Evolutionary conservation across 2,888 invertebrate genomes (phyloP), one percentile per base, ranked within the genome.

Genomic region (Chironomus riparius): DNA sequence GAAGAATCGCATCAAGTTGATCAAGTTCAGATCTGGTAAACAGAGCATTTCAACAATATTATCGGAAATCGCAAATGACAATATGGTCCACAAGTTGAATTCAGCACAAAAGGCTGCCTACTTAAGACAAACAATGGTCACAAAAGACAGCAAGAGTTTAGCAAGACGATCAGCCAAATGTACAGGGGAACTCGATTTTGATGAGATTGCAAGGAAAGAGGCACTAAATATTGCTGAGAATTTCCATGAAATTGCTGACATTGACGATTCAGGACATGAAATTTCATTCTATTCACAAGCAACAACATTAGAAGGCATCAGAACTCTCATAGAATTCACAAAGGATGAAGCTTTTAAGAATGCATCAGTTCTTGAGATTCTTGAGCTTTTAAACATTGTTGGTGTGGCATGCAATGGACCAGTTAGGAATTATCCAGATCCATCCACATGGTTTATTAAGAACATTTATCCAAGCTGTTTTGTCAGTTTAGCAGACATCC

Each of bases 41-140:
- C 38, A 47, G 2, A 38, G 10, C 21, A 70, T 70, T 18, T n/a
- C 47, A 6, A 13, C 13, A 4, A 15, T 70, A 2, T 21, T 70
- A 3, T 6, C 47, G 7, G 38, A 15, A 15, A 70, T 70, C 21
- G 70, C 70, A 12, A 47, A 70, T 13, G 70, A 70, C 12, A 21
- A 70, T 12, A 47, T 12, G 13, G 47, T 70, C 6, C 38, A 15
- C 6, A 70, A 47, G 2, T 18, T 70, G 5, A 70, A 70, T 47
- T 47, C 70, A 21, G 38, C 70, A 47, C 70, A 70, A 47, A 70
- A 47, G 18, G 70, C 70, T 70, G 47, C n/a, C 4, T 70, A 47
- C 18, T 21, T 70, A 7, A 21, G 68, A 10, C 10, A 38, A 24
- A 68, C 68, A 0, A 24, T 24, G 10, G 15, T 24, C 6, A 38